Evolutionary conservation across 2,797 vertebrate genomes (phyloP).

Genomic region (Euphonia xanthogaster): DNA sequence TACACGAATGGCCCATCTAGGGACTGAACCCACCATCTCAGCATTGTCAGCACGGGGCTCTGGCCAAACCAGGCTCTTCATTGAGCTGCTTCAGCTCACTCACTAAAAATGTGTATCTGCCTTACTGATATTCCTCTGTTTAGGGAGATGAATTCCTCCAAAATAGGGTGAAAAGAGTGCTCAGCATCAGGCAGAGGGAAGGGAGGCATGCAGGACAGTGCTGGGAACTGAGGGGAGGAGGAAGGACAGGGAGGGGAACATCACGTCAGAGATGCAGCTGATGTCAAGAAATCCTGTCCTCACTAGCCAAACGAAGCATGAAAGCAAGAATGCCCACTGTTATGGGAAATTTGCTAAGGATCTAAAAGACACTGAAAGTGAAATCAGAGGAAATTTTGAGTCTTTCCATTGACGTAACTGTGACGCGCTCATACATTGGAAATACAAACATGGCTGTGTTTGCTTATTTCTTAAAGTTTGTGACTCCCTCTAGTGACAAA

Average conservation of each 20-base stretch:
- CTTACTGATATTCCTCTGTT: background rate
- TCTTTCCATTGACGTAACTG: slow-evolving; percentile 2
- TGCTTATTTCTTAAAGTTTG: background rate
- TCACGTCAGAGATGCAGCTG: background rate
- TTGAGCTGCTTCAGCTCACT: background rate
- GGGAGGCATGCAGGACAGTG: background rate
- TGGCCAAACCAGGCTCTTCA: background rate
- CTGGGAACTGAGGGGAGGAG: background rate
- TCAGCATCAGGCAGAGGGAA: background rate
- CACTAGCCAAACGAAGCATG: background rate
- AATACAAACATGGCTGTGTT: background rate
- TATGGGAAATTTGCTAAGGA: background rate
- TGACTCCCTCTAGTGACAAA: slow-evolving; percentile 39
- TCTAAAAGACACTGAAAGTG: background rate
- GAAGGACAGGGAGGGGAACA: background rate
- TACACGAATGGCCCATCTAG: rapidly evolving
- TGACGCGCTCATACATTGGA: rapidly evolving
- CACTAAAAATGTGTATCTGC: background rate
- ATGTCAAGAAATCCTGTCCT: background rate
- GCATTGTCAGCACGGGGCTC: background rate
- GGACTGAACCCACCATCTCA: rapidly evolving
- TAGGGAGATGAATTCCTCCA: background rate
- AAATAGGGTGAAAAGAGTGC: background rate
- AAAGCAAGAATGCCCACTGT: background rate
- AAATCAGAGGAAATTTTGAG: slow-evolving; percentile 20